Base-by-base conservation (phyloP, 2,888 invertebrate genomes). In the Danaus chrysippus region DNA sequence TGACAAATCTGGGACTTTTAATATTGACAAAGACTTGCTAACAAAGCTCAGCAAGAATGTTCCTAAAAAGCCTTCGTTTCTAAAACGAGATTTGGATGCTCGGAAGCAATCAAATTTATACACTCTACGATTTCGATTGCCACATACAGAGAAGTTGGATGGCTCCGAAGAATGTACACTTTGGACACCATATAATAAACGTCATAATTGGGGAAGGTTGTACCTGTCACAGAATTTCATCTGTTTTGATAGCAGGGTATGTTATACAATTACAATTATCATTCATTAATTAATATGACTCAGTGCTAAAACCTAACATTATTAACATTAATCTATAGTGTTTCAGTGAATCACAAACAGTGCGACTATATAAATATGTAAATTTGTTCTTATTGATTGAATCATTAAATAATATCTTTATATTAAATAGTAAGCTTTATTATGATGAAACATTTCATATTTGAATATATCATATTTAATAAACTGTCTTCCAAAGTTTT, bases 141-240 rank as follows among this genome's bases (percentile, higher is more conserved):
- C 99, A 0, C 93, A 94, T 64, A 92, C 91, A 41, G 99, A 99
- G 88, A 98, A 98, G 82, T 90, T 99, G 63, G 99, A 99, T 86
- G 99, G 99, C 0, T 95, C 96, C 54, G 96, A 97, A 59, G 96
- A 97, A 76, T 97, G 97, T 77, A 94, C 96, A 10, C 87, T 99
- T 60, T 97, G 98, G 95, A 98, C 99, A 1, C 98, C 99, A 0
- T 99, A 97, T 81, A 96, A 98, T 79, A 98, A 98, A 81, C 94
- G 94, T 70, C 95, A 96, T 79, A 96, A 96, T 62, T 93, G 94
- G 91, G 99, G 99, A 13, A 93, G 95, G 70, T 91, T 99, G 75
- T 99, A 96, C 83, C 89, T 99, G 56, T 99, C 99, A 0, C 95
- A 96, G 77, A 98, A 97, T 89, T 99, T 97, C 82, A 93, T 99